These are phyloP conservation scores for Nudaria mundana DNA, from an alignment of 2,888 invertebrate genomes.

Conservation along the genomic window DNA sequence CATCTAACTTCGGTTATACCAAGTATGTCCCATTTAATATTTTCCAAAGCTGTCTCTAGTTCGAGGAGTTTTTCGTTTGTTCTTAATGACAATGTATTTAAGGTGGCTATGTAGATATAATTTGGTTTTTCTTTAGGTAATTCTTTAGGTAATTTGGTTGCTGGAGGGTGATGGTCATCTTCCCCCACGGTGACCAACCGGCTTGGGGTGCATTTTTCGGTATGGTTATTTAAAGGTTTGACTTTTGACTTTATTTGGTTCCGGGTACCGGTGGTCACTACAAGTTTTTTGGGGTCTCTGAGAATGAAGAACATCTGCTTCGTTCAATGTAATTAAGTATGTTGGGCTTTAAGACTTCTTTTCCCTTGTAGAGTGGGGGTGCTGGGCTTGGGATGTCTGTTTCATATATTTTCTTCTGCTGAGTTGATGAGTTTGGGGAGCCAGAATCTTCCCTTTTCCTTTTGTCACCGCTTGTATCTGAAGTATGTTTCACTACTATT, in stretches of 20 bases:
- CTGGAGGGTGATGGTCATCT: conserved; percentile 1
- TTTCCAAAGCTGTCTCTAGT: neutral
- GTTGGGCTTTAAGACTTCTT: too few relatives aligned
- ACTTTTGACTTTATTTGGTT: neutral
- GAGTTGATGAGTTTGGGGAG: neutral
- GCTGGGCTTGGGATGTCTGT: too few relatives aligned
- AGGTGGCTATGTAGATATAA: too few relatives aligned
- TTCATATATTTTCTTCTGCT: neutral
- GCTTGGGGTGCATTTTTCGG: too few relatives aligned
- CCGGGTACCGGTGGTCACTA: too few relatives aligned
- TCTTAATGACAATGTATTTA: too few relatives aligned
- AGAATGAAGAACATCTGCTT: neutral
- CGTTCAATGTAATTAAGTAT: neutral
- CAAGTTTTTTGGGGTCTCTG: neutral
- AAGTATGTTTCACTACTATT: neutral
- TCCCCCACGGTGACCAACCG: too few relatives aligned
- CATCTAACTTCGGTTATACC: too few relatives aligned
- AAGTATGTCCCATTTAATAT: too few relatives aligned
- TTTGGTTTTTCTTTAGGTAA: too few relatives aligned
- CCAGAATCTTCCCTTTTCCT: neutral
- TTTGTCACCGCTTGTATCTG: neutral
- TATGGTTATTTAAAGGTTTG: neutral
- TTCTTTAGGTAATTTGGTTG: neutral
- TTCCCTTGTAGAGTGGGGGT: too few relatives aligned
- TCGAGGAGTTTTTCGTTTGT: too few relatives aligned